Percentiles rank a stretch among this genome's conserved stretches.
These are phyloP conservation scores for Buteo buteo DNA, from an alignment of 2,113 vertebrate genomes.

Conservation along the genomic window DNA sequence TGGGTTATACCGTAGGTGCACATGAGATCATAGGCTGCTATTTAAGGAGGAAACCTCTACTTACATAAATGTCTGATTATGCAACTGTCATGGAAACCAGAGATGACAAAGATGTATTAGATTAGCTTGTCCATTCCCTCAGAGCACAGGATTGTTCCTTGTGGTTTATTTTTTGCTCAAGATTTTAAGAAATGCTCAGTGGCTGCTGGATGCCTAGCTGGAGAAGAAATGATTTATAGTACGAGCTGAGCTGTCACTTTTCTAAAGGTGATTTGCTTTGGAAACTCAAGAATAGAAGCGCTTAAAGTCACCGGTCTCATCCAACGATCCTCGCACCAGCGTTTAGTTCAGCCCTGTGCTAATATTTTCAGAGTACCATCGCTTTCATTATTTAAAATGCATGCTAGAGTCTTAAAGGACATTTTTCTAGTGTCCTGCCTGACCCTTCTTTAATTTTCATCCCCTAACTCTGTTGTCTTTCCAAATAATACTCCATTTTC, in stretches of 20 bases:
- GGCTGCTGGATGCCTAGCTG: not conserved
- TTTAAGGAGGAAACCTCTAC: constrained; percentile 62
- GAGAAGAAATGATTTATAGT: not conserved
- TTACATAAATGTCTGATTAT: constrained; percentile 64
- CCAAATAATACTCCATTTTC: not conserved
- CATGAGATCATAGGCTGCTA: constrained; percentile 54
- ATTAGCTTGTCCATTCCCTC: constrained; percentile 28
- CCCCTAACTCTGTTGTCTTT: not conserved
- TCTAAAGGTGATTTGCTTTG: not conserved
- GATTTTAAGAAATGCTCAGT: not conserved
- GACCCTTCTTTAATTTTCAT: not conserved
- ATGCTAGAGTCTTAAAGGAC: not conserved
- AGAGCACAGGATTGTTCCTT: not conserved
- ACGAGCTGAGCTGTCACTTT: not conserved
- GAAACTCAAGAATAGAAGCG: not conserved
- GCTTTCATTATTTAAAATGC: not conserved
- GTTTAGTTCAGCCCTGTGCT: not conserved
- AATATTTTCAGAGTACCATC: not conserved
- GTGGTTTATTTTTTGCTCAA: constrained; percentile 3
- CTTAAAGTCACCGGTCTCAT: not conserved
- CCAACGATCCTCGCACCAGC: fast-evolving
- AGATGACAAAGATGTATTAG: constrained; percentile 39
- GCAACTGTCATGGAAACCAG: constrained; percentile 64
- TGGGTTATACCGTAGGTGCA: constrained; percentile 33
- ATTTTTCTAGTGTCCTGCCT: not conserved